A percentile compares a stretch with the other conserved stretches of the same genome.
Conservation (phyloP, 2,888 invertebrate genomes). For the Leptopterna dolabrata region DNA sequence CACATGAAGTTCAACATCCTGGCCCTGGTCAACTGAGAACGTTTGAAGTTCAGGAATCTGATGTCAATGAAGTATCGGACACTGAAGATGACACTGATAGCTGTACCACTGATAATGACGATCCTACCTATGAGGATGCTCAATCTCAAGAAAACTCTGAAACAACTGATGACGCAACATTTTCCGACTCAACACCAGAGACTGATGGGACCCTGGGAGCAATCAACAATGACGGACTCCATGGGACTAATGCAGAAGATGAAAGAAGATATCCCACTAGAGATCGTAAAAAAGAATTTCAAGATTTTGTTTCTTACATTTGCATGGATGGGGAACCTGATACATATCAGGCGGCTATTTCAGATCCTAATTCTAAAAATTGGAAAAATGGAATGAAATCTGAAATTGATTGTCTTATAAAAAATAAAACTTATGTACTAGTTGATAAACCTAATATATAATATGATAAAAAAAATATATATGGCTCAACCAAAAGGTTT, state of each 20-base stretch:
- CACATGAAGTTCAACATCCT: not conserved
- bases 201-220: too few species aligned
- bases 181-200: too few species aligned
- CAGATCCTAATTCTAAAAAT: not conserved
- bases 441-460: not conserved
- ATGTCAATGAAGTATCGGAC: too few species aligned
- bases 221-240: too few species aligned
- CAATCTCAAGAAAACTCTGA: too few species aligned
- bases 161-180: not conserved
- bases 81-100: too few species aligned
- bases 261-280: not conserved
- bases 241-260: too few species aligned
- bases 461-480: constrained; percentile 59
- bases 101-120: too few species aligned
- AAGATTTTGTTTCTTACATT: not conserved
- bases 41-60: too few species aligned
- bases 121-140: too few species aligned
- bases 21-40: too few species aligned
- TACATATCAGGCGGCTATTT: not conserved
- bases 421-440: not conserved
- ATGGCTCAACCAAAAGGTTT: constrained; percentile 65
- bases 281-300: not conserved
- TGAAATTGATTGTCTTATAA: not conserved
- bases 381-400: not conserved
- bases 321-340: not conserved